Percentiles rank a stretch among this genome's conserved stretches.
phyloP scores from a whole-genome alignment of 2,888 invertebrate genomes.

The Deilephila elpenor region DNA sequence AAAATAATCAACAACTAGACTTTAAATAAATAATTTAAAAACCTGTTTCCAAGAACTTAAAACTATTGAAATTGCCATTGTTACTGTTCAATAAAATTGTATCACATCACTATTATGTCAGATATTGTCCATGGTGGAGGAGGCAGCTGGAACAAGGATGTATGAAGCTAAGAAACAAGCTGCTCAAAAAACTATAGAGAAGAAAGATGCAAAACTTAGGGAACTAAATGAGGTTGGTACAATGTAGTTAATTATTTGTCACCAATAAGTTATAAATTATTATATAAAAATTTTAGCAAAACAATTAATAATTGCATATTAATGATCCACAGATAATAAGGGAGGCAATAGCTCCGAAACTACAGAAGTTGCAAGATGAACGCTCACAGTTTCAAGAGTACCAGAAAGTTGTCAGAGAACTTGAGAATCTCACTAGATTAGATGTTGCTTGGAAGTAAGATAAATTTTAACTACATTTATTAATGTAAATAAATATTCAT shows the following conservation, averaged over 20 bases:
- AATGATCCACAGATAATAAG: slow-evolving; percentile 82
- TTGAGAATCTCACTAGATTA: slow-evolving; percentile 91
- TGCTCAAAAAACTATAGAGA: slow-evolving; percentile 94
- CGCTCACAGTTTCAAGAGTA: slow-evolving; percentile 93
- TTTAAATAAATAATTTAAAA: too few relatives aligned
- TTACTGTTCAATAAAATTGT: too few relatives aligned
- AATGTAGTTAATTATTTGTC: background rate
- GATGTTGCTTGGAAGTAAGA: slow-evolving; percentile 89
- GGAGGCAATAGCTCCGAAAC: slow-evolving; percentile 96
- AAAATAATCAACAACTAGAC: too few relatives aligned
- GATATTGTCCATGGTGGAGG: slow-evolving; percentile 98
- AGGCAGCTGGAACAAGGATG: slow-evolving; percentile 98
- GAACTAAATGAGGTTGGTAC: slow-evolving; percentile 91
- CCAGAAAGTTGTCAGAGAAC: slow-evolving; percentile 92
- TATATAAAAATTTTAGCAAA: too few relatives aligned
- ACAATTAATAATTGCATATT: background rate
- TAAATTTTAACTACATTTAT: background rate
- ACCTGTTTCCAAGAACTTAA: too few relatives aligned
- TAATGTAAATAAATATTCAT: background rate
- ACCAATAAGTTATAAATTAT: too few relatives aligned
- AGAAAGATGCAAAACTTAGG: slow-evolving; percentile 94
- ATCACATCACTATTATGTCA: slow-evolving; percentile 54
- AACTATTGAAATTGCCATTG: too few relatives aligned
- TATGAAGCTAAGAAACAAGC: slow-evolving; percentile 97
- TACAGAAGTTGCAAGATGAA: slow-evolving; percentile 94